These are phyloP conservation scores for Epirrhoe alternata DNA, from an alignment of 2,888 invertebrate species.

Conservation along the genomic window DNA sequence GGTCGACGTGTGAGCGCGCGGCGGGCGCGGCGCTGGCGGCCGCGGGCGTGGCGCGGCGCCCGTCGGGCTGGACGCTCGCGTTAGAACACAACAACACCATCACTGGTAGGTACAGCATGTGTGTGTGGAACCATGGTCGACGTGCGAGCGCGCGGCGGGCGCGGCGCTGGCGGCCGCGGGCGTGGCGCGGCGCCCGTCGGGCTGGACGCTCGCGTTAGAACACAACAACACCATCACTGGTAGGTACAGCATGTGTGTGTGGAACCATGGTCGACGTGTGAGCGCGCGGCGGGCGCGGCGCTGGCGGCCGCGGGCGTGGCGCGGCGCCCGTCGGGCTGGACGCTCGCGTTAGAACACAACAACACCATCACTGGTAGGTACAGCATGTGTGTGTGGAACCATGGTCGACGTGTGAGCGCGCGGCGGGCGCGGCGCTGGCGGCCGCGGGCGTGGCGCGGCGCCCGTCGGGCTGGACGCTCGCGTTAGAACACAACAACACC, in stretches of 20 bases:
- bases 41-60: conserved; percentile 78
- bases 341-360: conserved; percentile 88
- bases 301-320: conserved; percentile 85
- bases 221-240: conserved; percentile 86
- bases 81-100: conserved; percentile 87
- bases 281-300: conserved; percentile 90
- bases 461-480: conserved; percentile 88
- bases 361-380: conserved; percentile 83
- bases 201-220: conserved; percentile 89
- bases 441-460: conserved; percentile 81
- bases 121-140: conserved; percentile 97
- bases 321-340: conserved; percentile 86
- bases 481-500: conserved; percentile 87
- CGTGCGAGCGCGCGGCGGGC: conserved; percentile 93
- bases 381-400: conserved; percentile 92
- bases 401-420: conserved; percentile 97
- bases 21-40: conserved; percentile 88
- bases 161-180: conserved; percentile 87
- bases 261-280: conserved; percentile 97
- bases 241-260: conserved; percentile 87
- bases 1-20: conserved; percentile 96
- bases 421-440: conserved; percentile 88
- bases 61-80: conserved; percentile 88
- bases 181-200: conserved; percentile 78
- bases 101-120: conserved; percentile 84